Evolutionary conservation across 2,797 vertebrate species (phyloP).

Genomic region (Tragopan temminckii): DNA sequence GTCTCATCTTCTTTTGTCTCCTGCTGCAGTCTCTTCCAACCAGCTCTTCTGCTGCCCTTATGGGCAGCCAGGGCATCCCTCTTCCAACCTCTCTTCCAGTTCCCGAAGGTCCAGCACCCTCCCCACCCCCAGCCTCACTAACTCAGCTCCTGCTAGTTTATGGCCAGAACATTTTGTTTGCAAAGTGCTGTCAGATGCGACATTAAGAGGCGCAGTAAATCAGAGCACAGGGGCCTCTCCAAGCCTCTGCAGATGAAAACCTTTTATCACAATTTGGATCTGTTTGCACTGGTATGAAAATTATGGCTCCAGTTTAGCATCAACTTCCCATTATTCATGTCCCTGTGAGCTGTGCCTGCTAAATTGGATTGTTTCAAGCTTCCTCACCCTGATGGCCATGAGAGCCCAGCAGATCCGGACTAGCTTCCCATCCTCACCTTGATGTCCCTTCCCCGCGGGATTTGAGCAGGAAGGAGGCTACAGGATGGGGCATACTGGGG

Average conservation of each 20-base stretch:
- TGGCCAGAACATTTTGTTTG: slow-evolving; percentile 76
- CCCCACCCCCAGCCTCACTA: slow-evolving; percentile 25
- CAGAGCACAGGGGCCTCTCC: slow-evolving; percentile 65
- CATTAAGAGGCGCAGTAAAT: slow-evolving; percentile 76
- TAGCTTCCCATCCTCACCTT: neutral
- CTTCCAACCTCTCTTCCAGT: neutral
- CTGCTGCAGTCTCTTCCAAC: neutral
- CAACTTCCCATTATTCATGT: slow-evolving; percentile 77
- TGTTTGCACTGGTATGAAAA: slow-evolving; percentile 78
- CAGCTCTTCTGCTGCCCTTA: fast-evolving
- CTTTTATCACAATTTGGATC: slow-evolving; percentile 80
- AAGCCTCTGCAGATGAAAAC: slow-evolving; percentile 73
- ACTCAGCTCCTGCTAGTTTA: slow-evolving; percentile 30
- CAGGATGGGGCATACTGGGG: neutral
- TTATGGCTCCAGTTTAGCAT: slow-evolving; percentile 76
- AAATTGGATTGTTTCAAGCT: slow-evolving; percentile 75
- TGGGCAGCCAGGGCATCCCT: fast-evolving
- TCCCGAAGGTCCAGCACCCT: neutral
- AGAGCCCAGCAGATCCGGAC: neutral
- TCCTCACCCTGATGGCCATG: slow-evolving; percentile 32
- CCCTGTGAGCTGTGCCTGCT: slow-evolving; percentile 55
- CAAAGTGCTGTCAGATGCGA: slow-evolving; percentile 74
- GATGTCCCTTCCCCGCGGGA: neutral
- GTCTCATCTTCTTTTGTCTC: neutral
- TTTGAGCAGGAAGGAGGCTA: neutral